Evolutionary conservation across 1,140 invertebrate genomes (phyloP).

Genomic region (Euwallacea fornicatus): DNA sequence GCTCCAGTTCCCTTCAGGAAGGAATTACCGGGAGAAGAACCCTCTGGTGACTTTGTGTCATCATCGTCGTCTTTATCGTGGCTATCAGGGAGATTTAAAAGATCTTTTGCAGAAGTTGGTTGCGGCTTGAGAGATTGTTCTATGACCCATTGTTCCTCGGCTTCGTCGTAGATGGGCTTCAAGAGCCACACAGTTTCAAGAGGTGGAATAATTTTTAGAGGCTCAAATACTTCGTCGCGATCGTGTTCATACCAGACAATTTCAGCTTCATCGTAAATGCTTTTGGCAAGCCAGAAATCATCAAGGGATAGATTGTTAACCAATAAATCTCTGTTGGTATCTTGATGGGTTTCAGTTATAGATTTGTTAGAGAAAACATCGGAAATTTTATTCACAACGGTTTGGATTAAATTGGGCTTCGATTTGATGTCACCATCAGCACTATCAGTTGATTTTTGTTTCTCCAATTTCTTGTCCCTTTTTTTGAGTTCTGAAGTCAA

Average conservation of each 20-base stretch:
- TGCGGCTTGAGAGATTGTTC: slow-evolving; percentile 53
- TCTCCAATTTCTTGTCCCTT: slow-evolving; percentile 36
- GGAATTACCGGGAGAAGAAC: slow-evolving; percentile 54
- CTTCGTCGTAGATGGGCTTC: slow-evolving; percentile 64
- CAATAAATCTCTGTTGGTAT: slow-evolving; percentile 32
- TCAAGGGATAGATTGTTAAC: slow-evolving; percentile 56
- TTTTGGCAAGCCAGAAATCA: slow-evolving; percentile 63
- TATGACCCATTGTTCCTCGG: slow-evolving; percentile 62
- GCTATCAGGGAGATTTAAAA: slow-evolving; percentile 46
- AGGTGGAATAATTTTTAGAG: background rate
- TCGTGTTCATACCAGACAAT: slow-evolving; percentile 54
- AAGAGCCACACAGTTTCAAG: slow-evolving; percentile 61
- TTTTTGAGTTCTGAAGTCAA: slow-evolving; percentile 14
- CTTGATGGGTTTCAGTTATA: slow-evolving; percentile 26
- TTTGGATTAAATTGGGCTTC: slow-evolving; percentile 43
- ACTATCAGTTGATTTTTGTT: slow-evolving; percentile 31
- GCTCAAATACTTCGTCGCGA: slow-evolving; percentile 3
- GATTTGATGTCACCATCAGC: slow-evolving; percentile 34
- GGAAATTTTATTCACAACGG: slow-evolving; percentile 45
- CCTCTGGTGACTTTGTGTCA: slow-evolving; percentile 61
- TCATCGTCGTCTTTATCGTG: slow-evolving; percentile 63
- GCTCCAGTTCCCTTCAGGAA: slow-evolving; percentile 15
- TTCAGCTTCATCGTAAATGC: slow-evolving; percentile 65
- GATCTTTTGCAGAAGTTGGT: slow-evolving; percentile 52
- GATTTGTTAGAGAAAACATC: slow-evolving; percentile 43